phyloP scores from a whole-genome alignment of 2,113 vertebrate species.

The Actenoides hombroni region DNA sequence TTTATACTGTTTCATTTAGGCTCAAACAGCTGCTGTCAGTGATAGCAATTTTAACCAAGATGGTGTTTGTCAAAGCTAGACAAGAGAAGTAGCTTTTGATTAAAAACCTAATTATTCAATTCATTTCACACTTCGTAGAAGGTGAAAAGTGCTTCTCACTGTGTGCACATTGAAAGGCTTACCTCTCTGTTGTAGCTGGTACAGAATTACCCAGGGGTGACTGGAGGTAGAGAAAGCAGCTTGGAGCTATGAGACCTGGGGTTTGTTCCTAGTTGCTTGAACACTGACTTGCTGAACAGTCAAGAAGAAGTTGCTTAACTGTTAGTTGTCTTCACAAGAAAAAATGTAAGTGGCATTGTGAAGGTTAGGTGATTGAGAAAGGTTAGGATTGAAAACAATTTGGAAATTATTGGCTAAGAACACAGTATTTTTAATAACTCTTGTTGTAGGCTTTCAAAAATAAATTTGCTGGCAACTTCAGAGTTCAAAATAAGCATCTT shows the following conservation, averaged over 20 bases:
- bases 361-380: not conserved
- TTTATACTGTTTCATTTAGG: not conserved
- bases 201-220: not conserved
- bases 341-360: not conserved
- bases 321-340: not conserved
- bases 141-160: not conserved
- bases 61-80: not conserved
- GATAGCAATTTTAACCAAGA: not conserved
- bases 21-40: not conserved
- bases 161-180: not conserved
- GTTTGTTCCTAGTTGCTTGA: not conserved
- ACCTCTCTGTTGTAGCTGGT: not conserved
- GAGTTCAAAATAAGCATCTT: not conserved
- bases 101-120: not conserved
- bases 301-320: not conserved
- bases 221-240: not conserved
- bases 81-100: not conserved
- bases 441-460: not conserved
- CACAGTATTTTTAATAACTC: not conserved
- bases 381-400: not conserved
- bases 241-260: not conserved
- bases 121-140: not conserved
- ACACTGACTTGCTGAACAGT: not conserved
- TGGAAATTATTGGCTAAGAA: not conserved
- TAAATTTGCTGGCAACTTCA: not conserved